Evolutionary conservation across 2,888 invertebrate species (phyloP).

Genomic region (Anthophora plumipes): DNA sequence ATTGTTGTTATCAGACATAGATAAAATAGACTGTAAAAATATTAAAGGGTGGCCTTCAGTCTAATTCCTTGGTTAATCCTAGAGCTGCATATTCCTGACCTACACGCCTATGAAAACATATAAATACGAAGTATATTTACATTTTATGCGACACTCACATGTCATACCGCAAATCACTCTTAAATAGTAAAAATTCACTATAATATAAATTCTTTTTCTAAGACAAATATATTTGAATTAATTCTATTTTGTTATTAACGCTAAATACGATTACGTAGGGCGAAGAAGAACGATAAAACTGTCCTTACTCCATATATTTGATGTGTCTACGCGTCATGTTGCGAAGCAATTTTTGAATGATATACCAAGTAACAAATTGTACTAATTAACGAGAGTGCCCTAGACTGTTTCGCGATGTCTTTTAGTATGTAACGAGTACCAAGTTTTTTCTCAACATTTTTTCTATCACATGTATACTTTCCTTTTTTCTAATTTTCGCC

Average conservation of each 20-base stretch:
- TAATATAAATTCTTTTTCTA: slow-evolving; percentile 77
- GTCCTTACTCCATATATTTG: slow-evolving; percentile 61
- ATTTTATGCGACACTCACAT: slow-evolving; percentile 64
- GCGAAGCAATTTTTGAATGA: slow-evolving; percentile 63
- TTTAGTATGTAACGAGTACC: slow-evolving; percentile 57
- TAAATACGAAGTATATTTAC: slow-evolving; percentile 63
- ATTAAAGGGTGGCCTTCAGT: slow-evolving; percentile 83
- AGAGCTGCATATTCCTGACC: slow-evolving; percentile 79
- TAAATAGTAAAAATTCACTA: slow-evolving; percentile 68
- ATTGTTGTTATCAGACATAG: slow-evolving; percentile 83
- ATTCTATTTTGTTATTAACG: slow-evolving; percentile 77
- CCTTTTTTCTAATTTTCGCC: slow-evolving; percentile 65
- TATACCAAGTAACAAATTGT: slow-evolving; percentile 67
- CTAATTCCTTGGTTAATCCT: slow-evolving; percentile 83
- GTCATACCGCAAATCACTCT: slow-evolving; percentile 62
- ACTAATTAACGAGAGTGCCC: slow-evolving; percentile 73
- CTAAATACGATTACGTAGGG: slow-evolving; percentile 57
- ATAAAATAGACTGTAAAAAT: slow-evolving; percentile 84
- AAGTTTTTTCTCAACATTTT: slow-evolving; percentile 50
- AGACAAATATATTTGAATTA: slow-evolving; percentile 76
- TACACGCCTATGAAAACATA: slow-evolving; percentile 64
- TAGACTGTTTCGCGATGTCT: slow-evolving; percentile 66
- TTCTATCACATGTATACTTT: slow-evolving; percentile 54
- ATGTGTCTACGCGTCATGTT: slow-evolving; percentile 59
- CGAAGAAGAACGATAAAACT: slow-evolving; percentile 50